Evolutionary conservation across 2,113 vertebrate genomes (phyloP).

Genomic region (Erpornis zantholeuca): DNA sequence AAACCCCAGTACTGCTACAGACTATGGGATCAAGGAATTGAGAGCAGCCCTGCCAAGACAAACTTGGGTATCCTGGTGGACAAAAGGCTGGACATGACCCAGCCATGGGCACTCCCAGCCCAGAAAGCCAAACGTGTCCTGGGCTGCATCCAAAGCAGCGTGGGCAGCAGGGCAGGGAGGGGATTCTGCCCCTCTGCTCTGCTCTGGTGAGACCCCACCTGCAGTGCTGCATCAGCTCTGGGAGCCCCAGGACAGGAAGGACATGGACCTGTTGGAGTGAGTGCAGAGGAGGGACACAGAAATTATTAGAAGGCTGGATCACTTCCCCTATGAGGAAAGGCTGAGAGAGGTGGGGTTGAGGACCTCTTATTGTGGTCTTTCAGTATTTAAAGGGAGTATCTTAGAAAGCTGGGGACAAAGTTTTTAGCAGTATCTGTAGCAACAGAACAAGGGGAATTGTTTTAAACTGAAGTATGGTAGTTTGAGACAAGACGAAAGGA

Average conservation of each 20-base stretch:
- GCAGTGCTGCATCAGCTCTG: neutral
- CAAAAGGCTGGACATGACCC: neutral
- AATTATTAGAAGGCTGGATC: neutral
- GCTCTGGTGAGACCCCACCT: neutral
- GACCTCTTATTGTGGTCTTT: neutral
- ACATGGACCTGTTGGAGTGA: rapidly evolving
- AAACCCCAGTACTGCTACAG: rapidly evolving
- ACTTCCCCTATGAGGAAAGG: neutral
- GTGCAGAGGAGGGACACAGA: neutral
- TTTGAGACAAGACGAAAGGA: neutral
- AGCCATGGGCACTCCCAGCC: neutral
- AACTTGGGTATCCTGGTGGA: neutral
- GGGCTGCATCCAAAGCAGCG: neutral
- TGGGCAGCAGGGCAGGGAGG: neutral
- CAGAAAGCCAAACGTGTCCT: rapidly evolving
- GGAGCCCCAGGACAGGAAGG: rapidly evolving
- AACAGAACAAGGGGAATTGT: neutral
- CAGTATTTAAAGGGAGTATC: neutral
- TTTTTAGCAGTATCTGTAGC: rapidly evolving
- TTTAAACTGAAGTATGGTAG: neutral
- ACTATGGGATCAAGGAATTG: neutral
- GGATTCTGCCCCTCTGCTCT: neutral
- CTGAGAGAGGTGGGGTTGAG: neutral
- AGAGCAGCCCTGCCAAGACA: neutral
- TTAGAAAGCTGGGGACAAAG: neutral